Base-by-base conservation (phyloP, 2,888 invertebrate genomes). In the Rosalia funebris region DNA sequence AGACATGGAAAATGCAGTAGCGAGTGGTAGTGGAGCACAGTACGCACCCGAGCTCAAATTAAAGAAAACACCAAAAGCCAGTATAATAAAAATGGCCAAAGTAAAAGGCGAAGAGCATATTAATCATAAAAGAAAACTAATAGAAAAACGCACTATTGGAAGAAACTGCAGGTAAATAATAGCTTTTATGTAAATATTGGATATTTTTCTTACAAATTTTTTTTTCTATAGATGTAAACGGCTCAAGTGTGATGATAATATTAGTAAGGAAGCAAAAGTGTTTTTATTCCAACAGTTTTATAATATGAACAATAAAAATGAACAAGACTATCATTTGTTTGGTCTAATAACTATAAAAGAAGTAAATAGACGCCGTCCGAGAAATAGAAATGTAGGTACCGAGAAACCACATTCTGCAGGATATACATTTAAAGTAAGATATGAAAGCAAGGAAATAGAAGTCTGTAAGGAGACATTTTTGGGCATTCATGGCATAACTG, bases 401-500 rank as follows among this genome's bases (percentile, higher is more conserved):
- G n/a, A n/a, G n/a, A n/a, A n/a, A n/a, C n/a, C 31, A 44, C 55
- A 55, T 36, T 50, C 36, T 16, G 55, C 36, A 55, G 20, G 36
- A 45, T 45, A 55, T 55, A 17, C 25, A 32, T 55, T 55, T 55
- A 34, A 55, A 45, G 32, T 55, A 45, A 55, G 45, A 45, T 55
- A 14, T 55, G 55, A 55, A 45, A 45, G 45, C 45, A 32, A 44
- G 45, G 45, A 55, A 55, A 55, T 32, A 45, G 55, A 55, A 55
- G 55, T 55, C 11, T 55, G 44, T 45, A 55, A 55, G 16, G 34
- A 44, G 11, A 34, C 45, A 45, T 55, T 45, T 55, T 55, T 55
- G 17, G 45, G 55, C 45, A 55, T 55, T 46, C 34, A 55, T 16
- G 45, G 55, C 10, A 55, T 55, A 55, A 45, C 55, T 55, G 55